Percentiles rank a stretch among this genome's conserved stretches.
phyloP scores from a whole-genome alignment of 2,797 vertebrate genomes.

The Pagetopsis macropterus region DNA sequence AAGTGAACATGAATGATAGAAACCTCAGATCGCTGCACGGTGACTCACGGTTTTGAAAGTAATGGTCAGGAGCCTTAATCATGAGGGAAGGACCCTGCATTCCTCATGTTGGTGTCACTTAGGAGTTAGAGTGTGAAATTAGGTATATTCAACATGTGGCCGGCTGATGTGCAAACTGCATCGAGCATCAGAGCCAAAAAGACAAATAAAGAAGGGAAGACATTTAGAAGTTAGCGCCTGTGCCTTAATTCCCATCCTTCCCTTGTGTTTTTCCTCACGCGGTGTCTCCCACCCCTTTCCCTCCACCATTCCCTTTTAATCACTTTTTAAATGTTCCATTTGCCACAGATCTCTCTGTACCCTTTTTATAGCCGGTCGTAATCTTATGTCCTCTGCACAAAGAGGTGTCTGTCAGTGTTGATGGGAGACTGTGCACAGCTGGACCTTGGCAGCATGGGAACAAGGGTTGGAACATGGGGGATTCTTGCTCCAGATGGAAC shows the following conservation, averaged over 20 bases:
- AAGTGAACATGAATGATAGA: conserved; percentile 55
- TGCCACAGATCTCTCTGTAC: conserved; percentile 29
- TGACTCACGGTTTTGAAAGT: conserved; percentile 65
- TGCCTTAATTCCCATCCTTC: not conserved
- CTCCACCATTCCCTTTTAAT: conserved; percentile 34
- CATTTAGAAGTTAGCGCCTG: conserved; percentile 16
- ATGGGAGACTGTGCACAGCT: conserved; percentile 70
- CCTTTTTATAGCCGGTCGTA: conserved; percentile 42
- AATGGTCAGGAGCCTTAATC: conserved; percentile 43
- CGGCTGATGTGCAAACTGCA: conserved; percentile 43
- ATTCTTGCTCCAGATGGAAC: conserved; percentile 58
- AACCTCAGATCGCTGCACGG: conserved; percentile 50
- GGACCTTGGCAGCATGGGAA: conserved; percentile 54
- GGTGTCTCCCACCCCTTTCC: not conserved
- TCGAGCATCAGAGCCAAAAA: not conserved
- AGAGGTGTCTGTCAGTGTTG: conserved; percentile 67
- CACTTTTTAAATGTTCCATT: conserved; percentile 58
- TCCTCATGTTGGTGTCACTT: conserved; percentile 45
- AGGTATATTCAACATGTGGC: conserved; percentile 50
- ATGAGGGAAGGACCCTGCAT: conserved; percentile 43
- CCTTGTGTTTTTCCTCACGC: conserved; percentile 8
- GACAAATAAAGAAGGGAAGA: conserved; percentile 24
- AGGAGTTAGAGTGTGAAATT: conserved; percentile 40
- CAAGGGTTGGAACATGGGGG: conserved; percentile 43
- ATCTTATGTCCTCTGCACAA: conserved; percentile 63